phyloP scores from a whole-genome alignment of 2,797 vertebrate genomes.

The Vespertilio murinus region DNA sequence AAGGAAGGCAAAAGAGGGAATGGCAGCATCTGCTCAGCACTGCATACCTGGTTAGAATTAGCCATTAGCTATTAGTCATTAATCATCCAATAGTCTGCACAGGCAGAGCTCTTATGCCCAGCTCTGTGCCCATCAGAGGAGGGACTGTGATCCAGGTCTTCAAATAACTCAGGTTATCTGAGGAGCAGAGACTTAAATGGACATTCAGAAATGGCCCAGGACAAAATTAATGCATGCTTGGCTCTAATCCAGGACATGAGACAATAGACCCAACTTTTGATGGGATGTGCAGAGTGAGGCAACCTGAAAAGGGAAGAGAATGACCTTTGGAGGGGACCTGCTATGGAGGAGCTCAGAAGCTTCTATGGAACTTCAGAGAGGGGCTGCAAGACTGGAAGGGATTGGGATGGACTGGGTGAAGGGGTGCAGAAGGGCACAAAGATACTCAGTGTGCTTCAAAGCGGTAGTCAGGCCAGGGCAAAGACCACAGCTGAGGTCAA shows the following conservation, averaged over 20 bases:
- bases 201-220: neutral
- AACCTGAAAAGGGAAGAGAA: neutral
- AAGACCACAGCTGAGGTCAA: neutral
- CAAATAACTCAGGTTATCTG: neutral
- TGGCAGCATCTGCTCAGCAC: conserved; percentile 26
- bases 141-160: neutral
- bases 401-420: neutral
- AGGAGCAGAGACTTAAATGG: neutral
- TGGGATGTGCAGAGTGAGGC: neutral
- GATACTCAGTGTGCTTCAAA: neutral
- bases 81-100: neutral
- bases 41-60: conserved; percentile 7
- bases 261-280: neutral
- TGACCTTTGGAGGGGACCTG: neutral
- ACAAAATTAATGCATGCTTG: neutral
- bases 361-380: neutral
- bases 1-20: conserved; percentile 32
- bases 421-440: neutral
- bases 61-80: neutral
- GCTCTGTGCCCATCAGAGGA: neutral
- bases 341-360: neutral
- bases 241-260: neutral
- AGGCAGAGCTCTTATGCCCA: neutral
- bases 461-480: neutral
- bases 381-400: neutral